These are phyloP conservation scores for Agrotis exclamationis DNA, from an alignment of 2,888 invertebrate species.

Conservation along the genomic window DNA sequence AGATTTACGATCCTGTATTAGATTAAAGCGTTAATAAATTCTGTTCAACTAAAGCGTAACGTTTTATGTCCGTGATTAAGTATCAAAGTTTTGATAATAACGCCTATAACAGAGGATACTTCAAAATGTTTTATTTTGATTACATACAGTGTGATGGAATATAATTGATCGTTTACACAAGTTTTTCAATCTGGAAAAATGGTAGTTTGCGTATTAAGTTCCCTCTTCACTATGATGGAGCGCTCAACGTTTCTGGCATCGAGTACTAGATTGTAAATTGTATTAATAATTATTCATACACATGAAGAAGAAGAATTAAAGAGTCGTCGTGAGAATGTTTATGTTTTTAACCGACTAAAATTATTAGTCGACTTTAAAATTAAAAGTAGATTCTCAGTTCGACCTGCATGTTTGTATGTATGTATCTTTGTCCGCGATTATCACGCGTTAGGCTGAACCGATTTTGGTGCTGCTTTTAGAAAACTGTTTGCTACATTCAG, in stretches of 20 bases:
- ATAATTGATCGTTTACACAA: constrained; percentile 52
- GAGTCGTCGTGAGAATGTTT: not conserved
- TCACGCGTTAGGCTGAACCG: no score
- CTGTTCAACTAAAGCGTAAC: constrained; percentile 56
- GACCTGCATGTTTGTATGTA: no score
- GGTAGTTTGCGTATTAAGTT: constrained; percentile 26
- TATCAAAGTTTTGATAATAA: constrained; percentile 62
- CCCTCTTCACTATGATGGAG: constrained; percentile 31
- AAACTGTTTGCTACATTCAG: no score
- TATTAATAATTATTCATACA: not conserved
- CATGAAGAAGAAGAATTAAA: constrained; percentile 9
- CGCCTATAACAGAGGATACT: constrained; percentile 51
- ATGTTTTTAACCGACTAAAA: no score
- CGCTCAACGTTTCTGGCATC: constrained; percentile 17
- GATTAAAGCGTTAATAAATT: constrained; percentile 65
- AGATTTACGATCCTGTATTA: constrained; percentile 62
- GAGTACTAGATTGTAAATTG: constrained; percentile 5
- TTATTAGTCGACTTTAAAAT: no score
- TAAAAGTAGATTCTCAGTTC: no score
- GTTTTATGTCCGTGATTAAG: constrained; percentile 63
- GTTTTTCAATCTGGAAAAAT: constrained; percentile 59
- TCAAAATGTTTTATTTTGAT: constrained; percentile 61
- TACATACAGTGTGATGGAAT: constrained; percentile 34
- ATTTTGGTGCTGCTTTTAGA: no score
- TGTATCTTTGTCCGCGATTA: no score